Base-by-base conservation (phyloP, 2,113 vertebrate species). In the Sardina pilchardus region DNA sequence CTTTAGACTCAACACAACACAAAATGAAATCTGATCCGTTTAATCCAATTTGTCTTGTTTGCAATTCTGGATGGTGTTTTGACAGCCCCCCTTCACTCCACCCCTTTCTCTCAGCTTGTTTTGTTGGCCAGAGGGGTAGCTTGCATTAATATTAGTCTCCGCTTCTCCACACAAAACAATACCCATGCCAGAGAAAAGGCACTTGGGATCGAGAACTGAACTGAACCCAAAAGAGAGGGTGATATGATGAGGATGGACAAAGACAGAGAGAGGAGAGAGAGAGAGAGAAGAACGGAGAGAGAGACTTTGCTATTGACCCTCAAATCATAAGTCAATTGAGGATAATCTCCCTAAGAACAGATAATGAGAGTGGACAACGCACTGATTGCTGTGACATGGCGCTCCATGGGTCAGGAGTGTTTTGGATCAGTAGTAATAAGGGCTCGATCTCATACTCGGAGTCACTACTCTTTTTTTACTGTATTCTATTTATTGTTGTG, bases 291-390 rank as follows among this genome's bases (percentile, higher is more conserved):
- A 16, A 59, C 0, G 43, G 14, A 19, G 30, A 71, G 63, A 30
- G 63, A 71, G 63, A 44, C 19, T 48, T 63, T 78, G 47, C 67
- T 26, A 6, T 42, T 48, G 21, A 75, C 50, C 44, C 56, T 82
- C 50, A 86, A 82, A 86, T 84, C 42, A n/a, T 83, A 47, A 42
- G 75, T 14, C 84, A 86, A 85, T 82, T 43, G 16, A 82, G 21
- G 81, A 88, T 89, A 21, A 84, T 84, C 34, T 83, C 63, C 44
- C 84, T 75, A 86, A 89, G 82, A 82, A 26, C n/a, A 14, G n/a
- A 50, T 84, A 44, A 67, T 45, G 14, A 45, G 21, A 45, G n/a
- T n/a, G 24, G 50, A 59, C 63, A 71, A 53, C 24, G n/a, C 2
- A 78, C 2, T 83, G 50, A 39, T 84, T 50, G 26, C 71, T 78